Conservation (phyloP, 2,797 vertebrate genomes). For the Scarus forsteni region DNA sequence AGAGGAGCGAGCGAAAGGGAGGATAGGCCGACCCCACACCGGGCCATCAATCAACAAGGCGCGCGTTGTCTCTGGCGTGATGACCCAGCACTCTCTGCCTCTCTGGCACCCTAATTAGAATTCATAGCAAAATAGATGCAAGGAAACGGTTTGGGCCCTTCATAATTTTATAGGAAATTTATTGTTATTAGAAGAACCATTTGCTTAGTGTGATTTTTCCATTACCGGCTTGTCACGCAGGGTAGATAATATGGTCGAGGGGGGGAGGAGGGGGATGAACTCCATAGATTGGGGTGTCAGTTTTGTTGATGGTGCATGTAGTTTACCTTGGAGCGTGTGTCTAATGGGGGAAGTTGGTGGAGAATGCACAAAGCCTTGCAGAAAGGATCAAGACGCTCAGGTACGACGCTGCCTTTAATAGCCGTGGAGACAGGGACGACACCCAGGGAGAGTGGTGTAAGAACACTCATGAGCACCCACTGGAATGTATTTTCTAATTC, state of each 20-base stretch:
- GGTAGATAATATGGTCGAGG: constrained; percentile 93
- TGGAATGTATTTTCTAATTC: constrained; percentile 10
- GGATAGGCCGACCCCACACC: constrained; percentile 86
- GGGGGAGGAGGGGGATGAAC: constrained; percentile 85
- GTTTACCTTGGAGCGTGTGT: constrained; percentile 95
- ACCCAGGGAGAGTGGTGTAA: constrained; percentile 78
- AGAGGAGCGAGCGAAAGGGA: constrained; percentile 81
- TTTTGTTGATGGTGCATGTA: constrained; percentile 98
- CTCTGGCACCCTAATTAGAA: constrained; percentile 95
- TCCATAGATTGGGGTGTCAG: constrained; percentile 95
- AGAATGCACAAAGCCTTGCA: constrained; percentile 88
- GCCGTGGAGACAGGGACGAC: constrained; percentile 75
- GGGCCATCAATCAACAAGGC: constrained; percentile 93
- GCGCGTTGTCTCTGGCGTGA: constrained; percentile 89
- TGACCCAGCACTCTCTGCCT: constrained; percentile 97
- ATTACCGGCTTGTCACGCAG: constrained; percentile 98
- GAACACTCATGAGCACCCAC: constrained; percentile 2
- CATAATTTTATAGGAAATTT: constrained; percentile 99
- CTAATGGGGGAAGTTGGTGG: constrained; percentile 94
- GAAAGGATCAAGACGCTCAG: constrained; percentile 67
- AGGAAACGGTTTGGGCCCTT: constrained; percentile 97
- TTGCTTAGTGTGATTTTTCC: constrained; percentile 99
- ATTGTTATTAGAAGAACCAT: constrained; percentile 99
- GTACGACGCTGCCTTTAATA: constrained; percentile 37
- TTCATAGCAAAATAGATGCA: constrained; percentile 99